Base-by-base conservation (phyloP, 2,888 invertebrate species). In the Diadegma fenestrale region DNA sequence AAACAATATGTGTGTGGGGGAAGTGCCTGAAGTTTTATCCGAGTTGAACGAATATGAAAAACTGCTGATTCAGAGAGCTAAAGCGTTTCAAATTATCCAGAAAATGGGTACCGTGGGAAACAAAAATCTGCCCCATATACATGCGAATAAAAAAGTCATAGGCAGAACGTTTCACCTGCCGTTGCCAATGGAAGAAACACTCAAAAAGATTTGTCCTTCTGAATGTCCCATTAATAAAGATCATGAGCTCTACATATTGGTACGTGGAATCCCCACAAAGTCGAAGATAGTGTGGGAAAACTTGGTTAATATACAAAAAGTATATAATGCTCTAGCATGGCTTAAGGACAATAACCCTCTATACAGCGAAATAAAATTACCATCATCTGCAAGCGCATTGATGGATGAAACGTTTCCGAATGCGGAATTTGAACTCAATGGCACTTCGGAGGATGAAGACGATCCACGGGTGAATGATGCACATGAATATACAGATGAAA, bases 51-150 rank as follows among this genome's bases (percentile, higher is more conserved):
- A 89, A 45, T 88, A 82, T 76, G 88, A 91, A 82, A 89, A 88
- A 85, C 76, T 88, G 12, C 80, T 91, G 2, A 90, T 90, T 78
- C 89, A 90, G 77, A 81, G 89, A 84, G 91, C 91, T n/a, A 92
- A 92, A 88, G 90, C 91, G 4, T 92, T 92, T 85, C 91, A 92
- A 87, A 90, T 89, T 10, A 88, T 92, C 14, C 72, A 86, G 72
- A 58, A 75, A 61, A 91, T 91, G 90, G 88, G 87, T 58, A 89
- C 91, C 12, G 91, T 93, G 19, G 90, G 88, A 17, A 90, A 90
- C 41, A 87, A 88, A 76, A 88, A 88, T 51, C 17, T 91, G 45
- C 91, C 91, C 12, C 86, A 88, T 83, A 85, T 79, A 64, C 37
- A 26, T 4, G 14, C 61, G 71, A 68, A 48, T 51, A 66, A 37